Evolutionary conservation across 2,797 vertebrate species (phyloP), one percentile per base, ranked within the genome.

Genomic region (Hipposideros larvatus): DNA sequence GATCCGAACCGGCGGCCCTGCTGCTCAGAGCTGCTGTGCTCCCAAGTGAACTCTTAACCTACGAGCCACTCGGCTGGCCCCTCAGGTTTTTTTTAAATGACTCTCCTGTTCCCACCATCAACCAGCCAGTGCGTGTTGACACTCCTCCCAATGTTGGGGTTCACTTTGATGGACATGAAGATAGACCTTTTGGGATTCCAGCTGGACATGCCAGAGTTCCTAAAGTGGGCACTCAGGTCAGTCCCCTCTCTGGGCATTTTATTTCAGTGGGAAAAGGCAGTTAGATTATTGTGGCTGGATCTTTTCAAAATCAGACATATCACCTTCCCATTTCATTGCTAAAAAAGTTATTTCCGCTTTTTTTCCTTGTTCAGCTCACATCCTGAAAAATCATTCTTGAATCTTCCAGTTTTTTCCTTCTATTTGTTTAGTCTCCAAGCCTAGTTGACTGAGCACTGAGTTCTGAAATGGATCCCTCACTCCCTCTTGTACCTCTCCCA

Each of bases 211-310:
- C 26, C 5, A 16, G 65, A 31, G 11, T 22, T 87, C 86, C 66
- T 43, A 71, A 51, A 57, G 9, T 5, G 80, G 1, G 4, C 61
- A 66, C 8, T 4, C 28, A 18, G 31, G 19, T 48, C 7, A 48
- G 48, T 13, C 48, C 34, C 37, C 41, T 68, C 59, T 34, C 70
- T 16, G 53, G 84, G 46, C 51, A 71, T 71, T 79, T 34, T 66
- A n/a, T 41, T 92, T 80, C 75, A 18, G 84, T 87, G 16, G 5
- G 78, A 79, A 91, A 73, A 78, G 37, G 37, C 14, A 70, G 7
- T 6, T 43, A 16, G 43, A 26, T 63, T 15, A 24, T 15, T 18
- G 37, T 75, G 46, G 61, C 55, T 18, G 0, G 11, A 19, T 66
- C 77, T 53, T 75, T 92, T 48, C 21, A 31, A 70, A 78, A 53